Base-by-base conservation (phyloP, 2,113 vertebrate genomes). In the Orientallactaga bullata region DNA sequence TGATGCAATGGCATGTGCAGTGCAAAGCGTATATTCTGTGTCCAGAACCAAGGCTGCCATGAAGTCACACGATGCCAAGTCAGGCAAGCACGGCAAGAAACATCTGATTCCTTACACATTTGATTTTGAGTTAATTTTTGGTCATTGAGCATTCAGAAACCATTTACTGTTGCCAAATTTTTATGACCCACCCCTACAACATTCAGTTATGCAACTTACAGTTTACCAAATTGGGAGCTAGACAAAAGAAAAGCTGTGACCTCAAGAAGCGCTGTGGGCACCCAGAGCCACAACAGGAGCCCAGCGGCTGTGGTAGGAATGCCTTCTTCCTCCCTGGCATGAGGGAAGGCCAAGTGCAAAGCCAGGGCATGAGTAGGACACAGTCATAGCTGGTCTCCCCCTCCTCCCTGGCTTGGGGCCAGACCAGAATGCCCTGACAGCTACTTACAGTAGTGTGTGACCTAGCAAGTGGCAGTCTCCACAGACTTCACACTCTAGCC, bases 241-340 rank as follows among this genome's bases (percentile, higher is more conserved):
- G 74, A 60, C 37, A 80, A 35, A 35, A 83, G 78, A 1, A 13
- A 37, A 55, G 71, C n/a, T 18, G 35, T 60, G 21, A 39, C 23
- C 15, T 1, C 23, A 0, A 6, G 7, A 28, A n/a, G 63, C 2
- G 3, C 71, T 26, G 7, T 63, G 28, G 42, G 51, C 15, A 3
- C 32, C 16, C 16, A 23, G 55, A 51, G 51, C 16, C 71, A 28
- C 7, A 1, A 78, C n/a, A 30, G 2, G 5, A 55, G 73, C 39
- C 30, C 37, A 5, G 7, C 15, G 0, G 21, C 35, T 79, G 35
- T 28, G 47, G 42, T n/a, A 3, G 39, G 17, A 51, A 60, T 6
- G 32, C 32, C 23, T n/a, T 65, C 91, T 89, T 47, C 42, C 51
- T 26, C 55, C 7, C 77, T 21, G 15, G 68, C 65, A 65, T 47